Evolutionary conservation across 2,113 vertebrate species (phyloP), one percentile per base, ranked within the genome.

Genomic region (Hippocampus zosterae): DNA sequence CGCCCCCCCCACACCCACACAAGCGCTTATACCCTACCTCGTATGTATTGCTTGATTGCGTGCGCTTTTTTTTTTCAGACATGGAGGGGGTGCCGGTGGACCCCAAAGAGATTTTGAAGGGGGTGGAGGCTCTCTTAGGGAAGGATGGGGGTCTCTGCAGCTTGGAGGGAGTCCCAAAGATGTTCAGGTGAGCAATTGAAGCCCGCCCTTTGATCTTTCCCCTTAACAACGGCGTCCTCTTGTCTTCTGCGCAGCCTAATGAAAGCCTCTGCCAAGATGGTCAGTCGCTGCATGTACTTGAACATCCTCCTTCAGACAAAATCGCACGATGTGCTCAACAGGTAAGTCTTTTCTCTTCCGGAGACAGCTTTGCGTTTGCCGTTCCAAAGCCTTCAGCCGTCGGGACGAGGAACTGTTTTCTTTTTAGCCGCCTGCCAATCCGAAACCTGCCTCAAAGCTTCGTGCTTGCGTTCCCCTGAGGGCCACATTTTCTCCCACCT

Each of bases 261-360:
- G 96, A 98, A 98, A 85, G 95, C 95, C 13, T 94, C 96, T 0
- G 92, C 94, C 68, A 98, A 98, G 91, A 93, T 98, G 94, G 96
- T 97, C 84, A 96, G 96, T 74, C 94, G 96, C n/a, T 98, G 96
- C 75, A 96, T 96, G 77, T 98, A 98, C 86, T 86, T 98, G 76
- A 97, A 96, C 86, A 95, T 98, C 78, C 80, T 98, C n/a, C 91
- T 98, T 71, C 96, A 98, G 88, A 98, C 96, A 0, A 94, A 92
- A 0, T 92, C 95, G 3, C 93, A 94, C 0, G 96, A 97, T 71
- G 80, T 96, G 67, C 88, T 98, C 0, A 91, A 93, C 71, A 94
- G 94, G 96, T 96, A 88, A 77, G 92, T 12, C 0, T 21, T 12
- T 65, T 2, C 15, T 5, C n/a, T 64, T 37, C 33, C 5, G 29